Conservation (phyloP, 2,888 invertebrate species). For the Ellobium chinense region DNA sequence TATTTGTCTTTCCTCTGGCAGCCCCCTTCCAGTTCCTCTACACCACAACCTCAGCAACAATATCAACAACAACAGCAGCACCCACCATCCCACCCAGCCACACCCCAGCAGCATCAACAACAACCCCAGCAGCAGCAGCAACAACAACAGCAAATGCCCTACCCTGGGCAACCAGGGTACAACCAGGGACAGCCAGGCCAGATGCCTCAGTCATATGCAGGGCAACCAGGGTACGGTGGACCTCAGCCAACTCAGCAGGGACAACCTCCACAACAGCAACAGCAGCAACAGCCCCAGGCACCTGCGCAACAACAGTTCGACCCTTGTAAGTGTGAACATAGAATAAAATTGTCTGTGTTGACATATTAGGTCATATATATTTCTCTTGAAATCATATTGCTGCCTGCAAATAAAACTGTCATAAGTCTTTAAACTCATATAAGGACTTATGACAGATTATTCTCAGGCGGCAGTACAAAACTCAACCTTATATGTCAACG, state of each 20-base stretch:
- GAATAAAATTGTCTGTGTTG: no score
- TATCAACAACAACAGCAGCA: conserved; percentile 49
- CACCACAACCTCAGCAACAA: conserved; percentile 29
- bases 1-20: neutral
- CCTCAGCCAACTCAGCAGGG: conserved; percentile 38
- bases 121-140: conserved; percentile 45
- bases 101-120: conserved; percentile 37
- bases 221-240: conserved; percentile 48
- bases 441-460: no score
- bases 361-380: no score
- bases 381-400: no score
- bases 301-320: conserved; percentile 28
- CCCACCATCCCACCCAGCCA: conserved; percentile 25
- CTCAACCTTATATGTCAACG: no score
- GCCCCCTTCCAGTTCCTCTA: neutral
- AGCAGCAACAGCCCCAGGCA: conserved; percentile 31
- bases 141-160: conserved; percentile 40
- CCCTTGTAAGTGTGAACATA: conserved; percentile 24
- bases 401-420: no score
- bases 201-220: conserved; percentile 40
- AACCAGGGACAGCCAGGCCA: conserved; percentile 47
- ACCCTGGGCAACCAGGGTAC: conserved; percentile 49
- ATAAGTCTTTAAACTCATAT: no score
- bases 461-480: no score
- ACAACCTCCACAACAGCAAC: conserved; percentile 37